Conservation (phyloP, 2,113 vertebrate genomes). For the Danio rerio region DNA sequence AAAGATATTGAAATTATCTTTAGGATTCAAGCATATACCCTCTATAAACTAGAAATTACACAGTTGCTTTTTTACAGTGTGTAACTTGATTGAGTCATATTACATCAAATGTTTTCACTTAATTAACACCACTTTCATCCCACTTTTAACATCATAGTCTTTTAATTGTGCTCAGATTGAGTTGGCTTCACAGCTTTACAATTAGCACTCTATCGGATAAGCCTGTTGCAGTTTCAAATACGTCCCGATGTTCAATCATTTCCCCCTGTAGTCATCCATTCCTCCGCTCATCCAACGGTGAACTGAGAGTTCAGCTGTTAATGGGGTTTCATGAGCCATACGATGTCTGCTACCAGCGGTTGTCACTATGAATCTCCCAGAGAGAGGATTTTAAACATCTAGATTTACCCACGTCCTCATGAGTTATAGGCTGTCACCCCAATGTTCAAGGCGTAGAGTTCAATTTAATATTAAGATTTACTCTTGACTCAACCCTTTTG, state of each 20-base stretch:
- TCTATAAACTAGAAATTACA: too few species aligned
- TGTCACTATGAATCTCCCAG: constrained; percentile 71
- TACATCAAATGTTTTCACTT: neutral
- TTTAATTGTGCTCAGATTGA: constrained; percentile 37
- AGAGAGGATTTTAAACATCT: constrained; percentile 55
- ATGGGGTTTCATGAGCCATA: constrained; percentile 75
- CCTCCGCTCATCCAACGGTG: constrained; percentile 69
- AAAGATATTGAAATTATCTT: too few species aligned
- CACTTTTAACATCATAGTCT: neutral
- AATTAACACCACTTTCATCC: neutral
- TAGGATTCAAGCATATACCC: too few species aligned
- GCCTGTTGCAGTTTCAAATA: constrained; percentile 45
- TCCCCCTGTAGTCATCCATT: constrained; percentile 65
- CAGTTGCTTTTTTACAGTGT: neutral
- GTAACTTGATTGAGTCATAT: neutral
- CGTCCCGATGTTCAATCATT: constrained; percentile 41
- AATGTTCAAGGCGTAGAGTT: constrained; percentile 21
- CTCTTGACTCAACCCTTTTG: neutral
- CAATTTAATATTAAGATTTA: constrained; percentile 31
- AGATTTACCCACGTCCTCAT: constrained; percentile 39
- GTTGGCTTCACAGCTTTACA: constrained; percentile 49
- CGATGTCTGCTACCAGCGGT: constrained; percentile 72
- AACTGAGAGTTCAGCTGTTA: constrained; percentile 72
- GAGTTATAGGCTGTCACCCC: constrained; percentile 47
- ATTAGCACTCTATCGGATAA: constrained; percentile 61